Conservation (phyloP, 2,888 invertebrate genomes). For the Diloba caeruleocephala region DNA sequence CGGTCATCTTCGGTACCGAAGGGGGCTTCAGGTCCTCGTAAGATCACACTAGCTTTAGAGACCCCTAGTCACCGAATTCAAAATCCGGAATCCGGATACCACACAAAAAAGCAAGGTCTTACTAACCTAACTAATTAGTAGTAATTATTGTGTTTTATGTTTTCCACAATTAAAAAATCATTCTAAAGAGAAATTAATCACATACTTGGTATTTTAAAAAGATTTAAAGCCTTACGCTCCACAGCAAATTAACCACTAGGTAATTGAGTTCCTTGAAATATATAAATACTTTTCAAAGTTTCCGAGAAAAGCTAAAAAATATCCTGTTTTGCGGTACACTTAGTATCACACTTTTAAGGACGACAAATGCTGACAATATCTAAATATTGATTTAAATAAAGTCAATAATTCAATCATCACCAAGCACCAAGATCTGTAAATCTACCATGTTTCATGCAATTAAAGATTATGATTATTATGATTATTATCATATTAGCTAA, state of each 20-base stretch:
- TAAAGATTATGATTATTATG: too few species aligned
- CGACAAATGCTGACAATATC: slow-evolving; percentile 4
- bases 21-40: too few species aligned
- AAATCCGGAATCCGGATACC: too few species aligned
- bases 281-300: slow-evolving; percentile 19
- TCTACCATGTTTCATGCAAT: too few species aligned
- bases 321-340: slow-evolving; percentile 38
- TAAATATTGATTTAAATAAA: slow-evolving; percentile 3
- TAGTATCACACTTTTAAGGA: slow-evolving; percentile 7
- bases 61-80: too few species aligned
- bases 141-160: neutral
- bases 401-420: neutral
- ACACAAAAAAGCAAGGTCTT: too few species aligned
- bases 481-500: too few species aligned
- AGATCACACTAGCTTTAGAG: too few species aligned
- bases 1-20: too few species aligned
- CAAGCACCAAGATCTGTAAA: too few species aligned
- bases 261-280: slow-evolving; percentile 44
- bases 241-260: slow-evolving; percentile 21
- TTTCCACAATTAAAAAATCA: slow-evolving; percentile 8
- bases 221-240: slow-evolving; percentile 5
- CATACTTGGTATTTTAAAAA: neutral
- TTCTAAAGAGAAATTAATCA: slow-evolving; percentile 1
- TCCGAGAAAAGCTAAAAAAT: slow-evolving; percentile 18
- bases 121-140: too few species aligned